Evolutionary conservation across 2,113 vertebrate species (phyloP).

Genomic region (Perccottus glenii): DNA sequence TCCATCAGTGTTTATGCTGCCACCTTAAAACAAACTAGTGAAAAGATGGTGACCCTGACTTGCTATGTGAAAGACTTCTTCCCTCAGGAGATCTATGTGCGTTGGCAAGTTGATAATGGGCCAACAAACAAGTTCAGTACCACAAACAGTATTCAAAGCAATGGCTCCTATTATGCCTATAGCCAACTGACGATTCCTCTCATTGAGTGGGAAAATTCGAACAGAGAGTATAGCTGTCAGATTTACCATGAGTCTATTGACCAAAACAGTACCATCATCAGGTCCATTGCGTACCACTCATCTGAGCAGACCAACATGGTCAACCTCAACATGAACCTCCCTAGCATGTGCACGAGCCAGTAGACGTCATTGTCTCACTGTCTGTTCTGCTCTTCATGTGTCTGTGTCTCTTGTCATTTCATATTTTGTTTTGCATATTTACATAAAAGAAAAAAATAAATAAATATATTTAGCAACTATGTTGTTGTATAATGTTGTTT

Average conservation of each 20-base stretch:
- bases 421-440: constrained; percentile 66
- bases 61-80: constrained; percentile 81
- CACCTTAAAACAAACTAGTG: constrained; percentile 63
- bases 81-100: constrained; percentile 69
- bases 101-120: constrained; percentile 75
- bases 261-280: constrained; percentile 51
- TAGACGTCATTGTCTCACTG: constrained; percentile 59
- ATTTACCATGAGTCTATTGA: constrained; percentile 72
- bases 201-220: constrained; percentile 36
- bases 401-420: constrained; percentile 62
- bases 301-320: constrained; percentile 49
- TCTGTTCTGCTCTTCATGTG: constrained; percentile 59
- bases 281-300: constrained; percentile 56
- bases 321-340: constrained; percentile 68
- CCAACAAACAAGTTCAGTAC: constrained; percentile 18
- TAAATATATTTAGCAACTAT: constrained; percentile 46
- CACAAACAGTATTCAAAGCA: constrained; percentile 48
- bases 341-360: constrained; percentile 55
- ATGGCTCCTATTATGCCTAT: constrained; percentile 62
- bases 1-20: constrained; percentile 74
- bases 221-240: constrained; percentile 63
- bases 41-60: constrained; percentile 68
- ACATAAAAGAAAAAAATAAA: constrained; percentile 71
- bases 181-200: constrained; percentile 58
- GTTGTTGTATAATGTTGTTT: constrained; percentile 59